These are phyloP conservation scores for Notiomystis cincta DNA, from an alignment of 2,113 vertebrate genomes.

Conservation along the genomic window DNA sequence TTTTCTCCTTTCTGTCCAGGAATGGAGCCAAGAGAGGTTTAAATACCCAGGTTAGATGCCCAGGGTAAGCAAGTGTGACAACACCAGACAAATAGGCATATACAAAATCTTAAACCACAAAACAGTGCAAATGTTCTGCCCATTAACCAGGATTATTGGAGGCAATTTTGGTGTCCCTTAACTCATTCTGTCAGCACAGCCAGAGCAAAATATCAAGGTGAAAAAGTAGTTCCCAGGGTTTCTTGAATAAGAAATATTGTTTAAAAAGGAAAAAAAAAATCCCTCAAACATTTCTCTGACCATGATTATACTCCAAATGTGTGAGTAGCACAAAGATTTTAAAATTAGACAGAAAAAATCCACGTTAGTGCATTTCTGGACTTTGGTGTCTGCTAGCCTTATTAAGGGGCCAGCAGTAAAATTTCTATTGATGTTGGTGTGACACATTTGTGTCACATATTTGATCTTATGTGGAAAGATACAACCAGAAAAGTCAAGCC, in stretches of 20 bases:
- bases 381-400: neutral
- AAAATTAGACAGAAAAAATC: neutral
- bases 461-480: neutral
- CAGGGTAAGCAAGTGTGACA: neutral
- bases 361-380: neutral
- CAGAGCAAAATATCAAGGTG: neutral
- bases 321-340: neutral
- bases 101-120: neutral
- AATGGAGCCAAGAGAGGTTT: neutral
- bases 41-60: neutral
- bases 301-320: neutral
- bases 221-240: neutral
- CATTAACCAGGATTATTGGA: neutral
- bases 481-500: neutral
- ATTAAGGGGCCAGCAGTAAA: neutral
- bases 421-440: neutral
- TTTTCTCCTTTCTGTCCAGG: neutral
- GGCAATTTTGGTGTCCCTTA: neutral
- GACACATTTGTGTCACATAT: neutral
- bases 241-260: neutral
- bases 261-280: neutral
- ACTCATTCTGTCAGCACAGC: neutral
- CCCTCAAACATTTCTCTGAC: neutral
- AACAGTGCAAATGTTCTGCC: neutral
- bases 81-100: neutral